Percentiles rank a stretch among this genome's conserved stretches.
phyloP scores from a whole-genome alignment of 2,797 vertebrate genomes.

The Sebastes trivittatus region DNA sequence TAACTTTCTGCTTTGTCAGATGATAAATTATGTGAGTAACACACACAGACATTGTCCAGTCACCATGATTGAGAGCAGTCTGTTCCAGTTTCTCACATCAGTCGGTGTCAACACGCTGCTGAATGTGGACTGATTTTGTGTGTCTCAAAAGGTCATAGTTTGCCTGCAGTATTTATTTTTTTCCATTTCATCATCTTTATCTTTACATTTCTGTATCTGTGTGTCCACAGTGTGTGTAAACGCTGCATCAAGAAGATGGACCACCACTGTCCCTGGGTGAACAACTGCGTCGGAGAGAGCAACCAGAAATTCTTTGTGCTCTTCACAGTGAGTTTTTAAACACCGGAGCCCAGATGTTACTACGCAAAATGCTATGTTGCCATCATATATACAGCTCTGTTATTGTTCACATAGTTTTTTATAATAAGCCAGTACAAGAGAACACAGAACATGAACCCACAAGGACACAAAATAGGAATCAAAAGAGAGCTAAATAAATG shows the following conservation, averaged over 20 bases:
- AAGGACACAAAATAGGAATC: not conserved
- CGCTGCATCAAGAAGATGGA: conserved; percentile 99
- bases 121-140: not conserved
- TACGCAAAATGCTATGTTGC: no score
- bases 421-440: not conserved
- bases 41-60: not conserved
- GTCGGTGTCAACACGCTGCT: not conserved
- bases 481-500: not conserved
- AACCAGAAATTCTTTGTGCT: conserved; percentile 99
- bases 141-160: not conserved
- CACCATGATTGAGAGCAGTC: not conserved
- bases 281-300: conserved; percentile 98
- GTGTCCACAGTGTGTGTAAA: conserved; percentile 91
- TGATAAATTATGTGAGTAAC: not conserved
- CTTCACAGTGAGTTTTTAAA: conserved; percentile 91
- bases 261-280: conserved; percentile 99
- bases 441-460: not conserved
- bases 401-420: not conserved
- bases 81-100: not conserved
- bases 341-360: not conserved
- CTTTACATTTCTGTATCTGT: not conserved
- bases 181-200: not conserved
- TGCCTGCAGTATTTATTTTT: not conserved
- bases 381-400: not conserved
- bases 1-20: conserved; percentile 3